Conservation (phyloP, 92 coral and sea anemone species). For the Virgularia gustaviana region DNA sequence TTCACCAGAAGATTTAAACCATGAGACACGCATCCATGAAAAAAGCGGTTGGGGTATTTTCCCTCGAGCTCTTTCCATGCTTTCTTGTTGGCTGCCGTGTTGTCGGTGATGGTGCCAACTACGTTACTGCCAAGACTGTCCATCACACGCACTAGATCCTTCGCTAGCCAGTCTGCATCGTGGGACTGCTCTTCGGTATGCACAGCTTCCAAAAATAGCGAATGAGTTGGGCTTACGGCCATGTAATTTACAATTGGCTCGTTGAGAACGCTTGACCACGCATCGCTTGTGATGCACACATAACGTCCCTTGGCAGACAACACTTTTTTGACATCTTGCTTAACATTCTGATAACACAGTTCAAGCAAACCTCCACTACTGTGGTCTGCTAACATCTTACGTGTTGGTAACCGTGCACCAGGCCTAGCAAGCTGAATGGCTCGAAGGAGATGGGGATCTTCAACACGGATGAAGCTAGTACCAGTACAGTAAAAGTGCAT, state of each 20-base stretch:
- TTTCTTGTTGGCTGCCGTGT: too few relatives aligned
- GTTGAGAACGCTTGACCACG: too few relatives aligned
- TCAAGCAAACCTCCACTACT: constrained; percentile 4
- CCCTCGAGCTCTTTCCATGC: background rate
- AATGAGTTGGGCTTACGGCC: too few relatives aligned
- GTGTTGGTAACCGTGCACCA: background rate
- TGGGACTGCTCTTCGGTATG: too few relatives aligned
- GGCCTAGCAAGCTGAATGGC: constrained; percentile 23
- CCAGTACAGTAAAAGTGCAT: constrained; percentile 25
- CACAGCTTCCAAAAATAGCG: too few relatives aligned
- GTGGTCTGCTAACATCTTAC: constrained; percentile 8
- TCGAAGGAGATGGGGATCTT: constrained; percentile 21
- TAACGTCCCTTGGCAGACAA: constrained; percentile 5
- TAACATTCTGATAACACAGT: background rate
- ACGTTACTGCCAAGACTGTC: too few relatives aligned
- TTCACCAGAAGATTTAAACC: constrained; percentile 1
- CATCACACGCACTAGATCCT: too few relatives aligned
- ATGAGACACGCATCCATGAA: background rate
- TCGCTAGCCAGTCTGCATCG: too few relatives aligned
- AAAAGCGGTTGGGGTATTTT: background rate
- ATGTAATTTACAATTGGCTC: too few relatives aligned
- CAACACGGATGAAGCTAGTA: constrained; percentile 14
- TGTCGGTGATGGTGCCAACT: too few relatives aligned
- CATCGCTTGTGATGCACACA: too few relatives aligned
- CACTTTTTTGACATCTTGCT: constrained; percentile 5